Base-by-base conservation (phyloP, 2,113 vertebrate species). In the Hydrochoerus hydrochaeris region DNA sequence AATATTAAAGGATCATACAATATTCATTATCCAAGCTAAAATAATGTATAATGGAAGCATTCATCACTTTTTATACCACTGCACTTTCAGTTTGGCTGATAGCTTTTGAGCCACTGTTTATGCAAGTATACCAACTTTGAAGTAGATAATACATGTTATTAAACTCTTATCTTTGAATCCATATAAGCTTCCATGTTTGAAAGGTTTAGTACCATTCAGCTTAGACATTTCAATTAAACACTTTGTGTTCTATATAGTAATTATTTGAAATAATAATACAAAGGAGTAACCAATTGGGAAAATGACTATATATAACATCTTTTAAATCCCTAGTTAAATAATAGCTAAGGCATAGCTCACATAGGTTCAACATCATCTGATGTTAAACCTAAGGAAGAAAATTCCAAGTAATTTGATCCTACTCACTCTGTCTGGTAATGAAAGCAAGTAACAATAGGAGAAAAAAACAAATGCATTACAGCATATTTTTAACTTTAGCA, bases 11-110 rank as follows among this genome's bases (percentile, higher is more conserved):
- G 88, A 96, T 91, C 90, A 96, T 97, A 92, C 77, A 97, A 88
- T 93, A 96, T 98, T 97, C 95, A 97, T 97, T 84, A 96, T 26
- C 7, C 77, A 20, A 58, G 86, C 94, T 96, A 96, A 95, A 96
- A 97, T 91, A 92, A 85, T 81, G 32, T 69, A 94, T 96, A 95
- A 96, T 88, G 85, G 85, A 93, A 85, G 28, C 95, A 58, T 85
- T 97, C 85, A 96, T 87, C 87, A 83, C 32, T 96, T 89, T 94
- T 82, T 85, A 93, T 58, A 63, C 44, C 26, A 73, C 54, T 82
- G 85, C 63, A 88, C 52, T 96, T 96, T 92, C 7, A 0, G 38
- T 78, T 86, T 88, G 65, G 35, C 93, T 94, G 71, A 97, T 94
- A 80, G 91, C 86, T 97, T 92, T 95, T 84, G 90, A 96, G 67